phyloP scores from a whole-genome alignment of 2,797 vertebrate species.

The Australoheros facetus region DNA sequence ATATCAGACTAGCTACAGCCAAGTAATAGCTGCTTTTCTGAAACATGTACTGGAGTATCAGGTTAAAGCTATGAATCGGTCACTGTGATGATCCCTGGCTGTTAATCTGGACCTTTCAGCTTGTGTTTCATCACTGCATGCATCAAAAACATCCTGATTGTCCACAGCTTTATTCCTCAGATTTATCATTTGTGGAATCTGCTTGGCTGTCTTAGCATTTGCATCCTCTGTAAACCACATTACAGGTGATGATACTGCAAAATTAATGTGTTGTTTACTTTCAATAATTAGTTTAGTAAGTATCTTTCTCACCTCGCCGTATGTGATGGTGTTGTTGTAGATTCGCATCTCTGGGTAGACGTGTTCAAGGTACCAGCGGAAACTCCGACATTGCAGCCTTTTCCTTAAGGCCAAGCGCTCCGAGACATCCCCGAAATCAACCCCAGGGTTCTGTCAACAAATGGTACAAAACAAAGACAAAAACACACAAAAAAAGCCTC shows the following conservation, averaged over 20 bases:
- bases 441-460: conserved; percentile 89
- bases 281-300: conserved; percentile 12
- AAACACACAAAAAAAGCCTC: neutral
- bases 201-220: conserved; percentile 9
- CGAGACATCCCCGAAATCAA: conserved; percentile 96
- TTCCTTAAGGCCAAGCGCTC: conserved; percentile 92
- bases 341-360: conserved; percentile 98
- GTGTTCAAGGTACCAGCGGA: conserved; percentile 97
- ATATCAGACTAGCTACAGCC: conserved; percentile 10
- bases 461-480: conserved; percentile 36
- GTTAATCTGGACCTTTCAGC: neutral
- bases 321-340: conserved; percentile 98
- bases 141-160: neutral
- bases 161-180: conserved; percentile 2
- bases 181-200: conserved; percentile 37
- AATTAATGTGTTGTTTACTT: conserved; percentile 13
- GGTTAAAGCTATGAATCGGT: neutral
- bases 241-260: neutral
- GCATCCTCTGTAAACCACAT: conserved; percentile 25
- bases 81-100: neutral
- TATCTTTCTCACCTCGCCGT: conserved; percentile 90
- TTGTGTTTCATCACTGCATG: neutral
- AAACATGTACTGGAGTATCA: neutral
- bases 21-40: conserved; percentile 17
- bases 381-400: conserved; percentile 92